Base-by-base conservation (phyloP, 2,888 invertebrate genomes). In the Pemphredon lugubris region DNA sequence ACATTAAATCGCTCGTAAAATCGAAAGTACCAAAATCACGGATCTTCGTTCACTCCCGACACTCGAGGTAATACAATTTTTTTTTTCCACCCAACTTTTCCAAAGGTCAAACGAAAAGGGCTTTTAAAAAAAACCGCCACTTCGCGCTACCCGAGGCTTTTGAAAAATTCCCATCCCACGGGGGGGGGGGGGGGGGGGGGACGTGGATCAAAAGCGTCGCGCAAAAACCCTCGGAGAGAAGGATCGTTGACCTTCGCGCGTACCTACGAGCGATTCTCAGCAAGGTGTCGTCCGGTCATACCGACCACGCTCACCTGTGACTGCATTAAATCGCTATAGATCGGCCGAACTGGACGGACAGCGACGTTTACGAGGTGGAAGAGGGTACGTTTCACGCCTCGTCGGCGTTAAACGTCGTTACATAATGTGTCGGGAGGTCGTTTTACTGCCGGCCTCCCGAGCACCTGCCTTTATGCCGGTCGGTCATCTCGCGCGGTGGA, bases 351-450 rank as follows among this genome's bases (percentile, higher is more conserved):
- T 57, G 74, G 67, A 72, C 72, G 61, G 72, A 58, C 63, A 70
- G 63, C 71, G 48, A 16, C 42, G 48, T 67, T 74, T 77, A 77
- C 75, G 78, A 79, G 82, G 79, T 77, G 83, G 83, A 82, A 84
- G 81, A 79, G 69, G 81, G 26, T 34, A 76, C 77, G 75, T 80
- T 86, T 86, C 79, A 85, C 84, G 83, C 80, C 78, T 83, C 83
- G 84, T 64, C 81, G 83, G 76, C 64, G 75, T 69, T 75, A 70
- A 84, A 84, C 82, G 80, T 85, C 78, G 82, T 86, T 86, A 86
- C 80, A 81, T 84, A 86, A 87, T 81, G 83, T 57, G 71, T 83
- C 76, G 82, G 76, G 78, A 66, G 82, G 72, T 73, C 66, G 76
- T 80, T 85, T 87, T 85, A 83, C 76, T 84, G 79, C 77, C 84